Base-by-base conservation (phyloP, 2,797 vertebrate genomes). In the Otus scops region DNA sequence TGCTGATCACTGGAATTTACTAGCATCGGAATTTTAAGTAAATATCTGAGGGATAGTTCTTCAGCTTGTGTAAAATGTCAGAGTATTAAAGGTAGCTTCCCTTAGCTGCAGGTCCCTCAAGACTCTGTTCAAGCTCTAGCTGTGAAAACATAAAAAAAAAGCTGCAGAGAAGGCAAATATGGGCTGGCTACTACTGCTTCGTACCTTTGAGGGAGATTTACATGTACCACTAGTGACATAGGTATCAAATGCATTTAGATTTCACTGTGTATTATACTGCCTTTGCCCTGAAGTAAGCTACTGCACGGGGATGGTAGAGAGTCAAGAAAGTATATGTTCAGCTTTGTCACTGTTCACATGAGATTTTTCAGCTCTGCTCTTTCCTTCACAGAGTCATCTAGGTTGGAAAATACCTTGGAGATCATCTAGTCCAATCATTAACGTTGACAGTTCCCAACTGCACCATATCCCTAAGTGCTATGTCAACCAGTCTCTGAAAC, bases 181-280 rank as follows among this genome's bases (percentile, higher is more conserved):
- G 4, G 8, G 17, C 1, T 4, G 32, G 22, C 38, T 73, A 9
- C 7, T 43, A 13, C 36, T 38, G 2, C 36, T 34, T 60, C 32
- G 50, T 26, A 50, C 2, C 23, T 38, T 26, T 16, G 34, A 65
- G 28, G 60, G 11, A 34, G 18, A 14, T 12, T 64, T 77, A 9
- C 2, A 7, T 5, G 10, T 50, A 32, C 51, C 34, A 7, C 24
- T 22, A 19, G 45, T 53, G 41, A 75, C 5, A 11, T 14, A 89
- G 28, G 34, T 13, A 38, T 23, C 3, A 87, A 61, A 61, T 45
- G 17, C 24, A 34, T 45, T 81, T 60, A 11, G 23, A 47, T 71
- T 71, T 71, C 13, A 2, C 12, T 14, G 18, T 16, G 10, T 30
- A 0, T 51, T 64, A 4, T n/a, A 5, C 1, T 51, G 23, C 15